Conservation (phyloP, 1,140 invertebrate genomes). For the Tachypleus tridentatus region DNA sequence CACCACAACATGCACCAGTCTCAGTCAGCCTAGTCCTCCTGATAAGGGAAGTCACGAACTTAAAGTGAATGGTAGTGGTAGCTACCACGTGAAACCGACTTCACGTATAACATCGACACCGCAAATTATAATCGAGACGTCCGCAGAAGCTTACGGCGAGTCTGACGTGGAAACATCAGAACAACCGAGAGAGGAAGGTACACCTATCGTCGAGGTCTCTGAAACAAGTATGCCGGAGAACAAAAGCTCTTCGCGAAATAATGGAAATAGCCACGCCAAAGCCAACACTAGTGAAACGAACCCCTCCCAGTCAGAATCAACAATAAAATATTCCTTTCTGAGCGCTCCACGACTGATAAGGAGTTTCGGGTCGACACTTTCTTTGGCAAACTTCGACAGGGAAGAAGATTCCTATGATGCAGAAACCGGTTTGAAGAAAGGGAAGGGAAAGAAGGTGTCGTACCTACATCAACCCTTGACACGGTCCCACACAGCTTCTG, state of each 20-base stretch:
- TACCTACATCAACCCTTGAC: slow-evolving; percentile 24
- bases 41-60: slow-evolving; percentile 64
- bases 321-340: not conserved
- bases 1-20: slow-evolving; percentile 26
- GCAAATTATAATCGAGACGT: slow-evolving; percentile 16
- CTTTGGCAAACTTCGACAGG: not conserved
- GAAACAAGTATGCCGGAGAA: not conserved
- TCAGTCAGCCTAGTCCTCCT: slow-evolving; percentile 29
- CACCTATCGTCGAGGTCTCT: not conserved
- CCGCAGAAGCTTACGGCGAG: not conserved
- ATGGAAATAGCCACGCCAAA: not conserved
- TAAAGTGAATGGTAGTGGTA: not conserved
- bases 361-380: not conserved
- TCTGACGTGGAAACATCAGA: not conserved
- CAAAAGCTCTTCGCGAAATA: not conserved
- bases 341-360: not conserved
- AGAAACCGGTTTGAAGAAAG: slow-evolving; percentile 1
- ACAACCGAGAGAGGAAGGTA: not conserved
- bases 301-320: not conserved
- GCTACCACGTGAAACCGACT: not conserved
- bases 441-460: not conserved
- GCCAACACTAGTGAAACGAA: not conserved
- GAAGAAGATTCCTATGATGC: not conserved
- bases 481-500: slow-evolving; percentile 42
- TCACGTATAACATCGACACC: not conserved